Base-by-base conservation (phyloP, 2,888 invertebrate genomes). In the Chydorus sphaericus region DNA sequence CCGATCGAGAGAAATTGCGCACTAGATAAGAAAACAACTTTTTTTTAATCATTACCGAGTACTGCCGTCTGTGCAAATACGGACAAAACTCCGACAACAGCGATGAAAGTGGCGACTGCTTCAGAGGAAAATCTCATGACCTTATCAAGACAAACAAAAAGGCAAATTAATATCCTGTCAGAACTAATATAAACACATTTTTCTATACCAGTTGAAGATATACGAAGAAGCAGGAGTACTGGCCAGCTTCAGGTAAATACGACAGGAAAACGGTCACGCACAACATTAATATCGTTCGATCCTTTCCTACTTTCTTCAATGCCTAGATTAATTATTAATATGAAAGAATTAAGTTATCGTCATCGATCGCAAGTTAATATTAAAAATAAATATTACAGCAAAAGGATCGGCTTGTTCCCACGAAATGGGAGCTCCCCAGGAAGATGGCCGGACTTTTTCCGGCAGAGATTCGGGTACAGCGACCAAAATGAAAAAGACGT, bases 141-240 rank as follows among this genome's bases (percentile, higher is more conserved):
- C 78, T 79, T 67, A 10, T 14, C 2, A 44, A 14, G 44, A 14
- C 16, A 44, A 20, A 23, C 4, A 44, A n/a, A 20, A 52, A 51
- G 1, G 2, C 7, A 51, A n/a, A 31, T 16, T 10, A 18, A 10
- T 38, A 16, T 14, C 8, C 30, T 14, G 14, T 28, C 20, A 7
- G 51, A 7, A 37, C 14, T n/a, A 53, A 36, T 6, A 48, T 11
- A 56, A 16, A 31, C 11, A 14, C 4, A 48, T 20, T 8, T n/a
- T 14, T 16, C 4, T 53, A 44, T 66, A 82, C 92, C 69, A 97
- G 77, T 75, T 91, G 91, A 63, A 98, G 79, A 74, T 98, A 98
- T 66, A 98, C 97, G 75, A 98, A 98, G 75, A 98, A 96, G 75
- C 97, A 97, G 58, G 97, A 97, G 74, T 98, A 98, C 75, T 98